Evolutionary conservation across 2,888 invertebrate species (phyloP), one percentile per base, ranked within the genome.

Genomic region (Apamea epomidion): DNA sequence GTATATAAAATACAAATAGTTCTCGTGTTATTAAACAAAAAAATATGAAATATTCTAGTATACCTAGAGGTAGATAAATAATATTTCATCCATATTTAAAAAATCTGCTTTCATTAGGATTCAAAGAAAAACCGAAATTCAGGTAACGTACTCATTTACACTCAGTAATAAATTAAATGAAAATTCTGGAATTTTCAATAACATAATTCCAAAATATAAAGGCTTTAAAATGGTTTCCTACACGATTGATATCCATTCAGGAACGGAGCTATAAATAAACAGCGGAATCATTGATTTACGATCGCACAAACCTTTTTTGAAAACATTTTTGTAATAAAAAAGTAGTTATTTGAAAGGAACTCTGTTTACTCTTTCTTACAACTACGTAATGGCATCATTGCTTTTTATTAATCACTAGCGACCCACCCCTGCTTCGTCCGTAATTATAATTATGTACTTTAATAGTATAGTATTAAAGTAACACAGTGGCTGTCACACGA

Each of bases 221-320:
- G 29, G 54, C n/a, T 58, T 8, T 25, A 32, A 64, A 69, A 64
- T 54, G 12, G 48, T 60, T 81, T 71, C 2, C 25, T 5, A 69
- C 14, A 37, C 58, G 48, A 76, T 78, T 78, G 32, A 54, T 37
- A 37, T 62, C 5, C 29, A 72, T 45, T 76, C 29, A 54, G n/a
- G 14, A 10, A 45, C 16, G 7, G 14, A 32, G 8, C 3, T 25
- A 42, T 82, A 64, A 16, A 60, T 54, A n/a, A 69, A 73, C 25
- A 37, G 7, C 0, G 54, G 74, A 58, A 67, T 60, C 42, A n/a
- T 14, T 58, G 14, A 54, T n/a, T 68, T 29, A 18, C 32, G 7
- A 32, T 1, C 4, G 8, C 64, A 48, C 3, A 45, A 65, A 65
- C 65, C 0, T 29, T 65, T 16, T 10, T 21, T 6, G 14, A 32